Conservation (phyloP, 2,797 vertebrate genomes). For the Sciaenops ocellatus region DNA sequence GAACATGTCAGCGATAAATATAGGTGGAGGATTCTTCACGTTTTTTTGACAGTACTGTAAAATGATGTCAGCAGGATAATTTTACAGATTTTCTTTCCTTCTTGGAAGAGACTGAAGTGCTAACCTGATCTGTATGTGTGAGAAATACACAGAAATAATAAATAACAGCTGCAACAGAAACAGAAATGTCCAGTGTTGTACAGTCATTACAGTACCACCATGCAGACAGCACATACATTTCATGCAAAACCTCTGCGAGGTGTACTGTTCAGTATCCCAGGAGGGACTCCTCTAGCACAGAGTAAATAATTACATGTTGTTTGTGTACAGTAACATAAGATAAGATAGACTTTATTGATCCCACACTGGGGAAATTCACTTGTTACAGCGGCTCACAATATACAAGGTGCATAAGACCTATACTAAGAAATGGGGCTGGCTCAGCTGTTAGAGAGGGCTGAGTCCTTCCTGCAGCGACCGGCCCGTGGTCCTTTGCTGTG, state of each 20-base stretch:
- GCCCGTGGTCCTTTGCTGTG: no score
- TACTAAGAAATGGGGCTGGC: no score
- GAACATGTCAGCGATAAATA: background rate
- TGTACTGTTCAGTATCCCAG: background rate
- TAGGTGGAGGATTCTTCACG: background rate
- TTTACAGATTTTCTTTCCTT: background rate
- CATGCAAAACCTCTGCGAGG: background rate
- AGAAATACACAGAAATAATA: constrained; percentile 9
- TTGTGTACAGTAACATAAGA: background rate
- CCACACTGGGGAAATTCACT: no score
- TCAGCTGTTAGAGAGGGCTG: no score
- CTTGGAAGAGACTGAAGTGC: background rate
- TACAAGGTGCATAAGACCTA: no score
- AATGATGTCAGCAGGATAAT: background rate
- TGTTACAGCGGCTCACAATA: no score
- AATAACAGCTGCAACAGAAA: background rate
- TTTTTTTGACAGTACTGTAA: background rate
- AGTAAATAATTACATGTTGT: background rate
- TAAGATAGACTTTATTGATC: no score
- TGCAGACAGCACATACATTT: background rate
- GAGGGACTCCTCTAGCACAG: background rate
- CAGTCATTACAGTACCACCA: background rate
- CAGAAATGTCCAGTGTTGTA: background rate
- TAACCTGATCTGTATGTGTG: background rate
- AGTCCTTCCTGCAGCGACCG: no score